Base-by-base conservation (phyloP, 2,113 vertebrate genomes). In the Pelobates fuscus region DNA sequence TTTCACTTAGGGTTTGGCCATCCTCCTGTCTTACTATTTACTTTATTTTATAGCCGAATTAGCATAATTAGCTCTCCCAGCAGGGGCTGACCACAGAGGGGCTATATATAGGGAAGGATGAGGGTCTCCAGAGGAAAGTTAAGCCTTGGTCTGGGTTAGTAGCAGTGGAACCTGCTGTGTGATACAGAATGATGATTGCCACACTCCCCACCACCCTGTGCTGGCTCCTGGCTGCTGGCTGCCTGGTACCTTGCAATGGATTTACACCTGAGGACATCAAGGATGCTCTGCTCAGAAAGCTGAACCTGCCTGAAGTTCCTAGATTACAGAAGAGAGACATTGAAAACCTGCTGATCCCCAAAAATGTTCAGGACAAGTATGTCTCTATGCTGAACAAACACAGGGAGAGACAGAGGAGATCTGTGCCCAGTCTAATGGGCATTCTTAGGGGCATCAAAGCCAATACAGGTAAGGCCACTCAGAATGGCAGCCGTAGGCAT, bases 401-500 rank as follows among this genome's bases (percentile, higher is more conserved):
- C 80, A 86, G 89, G 77, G 88, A 90, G 77, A 91, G 94, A 81
- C 93, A 87, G 70, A 92, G 93, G 30, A 91, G 93, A 63, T 91
- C 94, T 10, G 71, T 93, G 63, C 95, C 95, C 0, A 97, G 94
- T 78, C 80, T 96, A 78, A 93, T 92, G 1, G 91, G 94, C 70
- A 96, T 97, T 78, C 82, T 97, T 74, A 91, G 93, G 71, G 94
- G 91, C 2, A 92, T 94, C 78, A 88, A 93, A 1, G 93, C 94
- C 29, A 93, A 90, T 18, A 78, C 94, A 91, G 95, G 94, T 96
- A 89, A 81, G 65, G 6, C 1, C 25, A 52, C 23, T 75, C 32
- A 14, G 11, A 5, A 5, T 37, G 32, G 32, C 32, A 37, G n/a
- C n/a, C n/a, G n/a, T n/a, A n/a, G n/a, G n/a, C n/a, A n/a, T n/a